Percentiles rank a stretch among this genome's conserved stretches.
phyloP scores from a whole-genome alignment of 2,888 invertebrate genomes.

The Idaea dimidiata region DNA sequence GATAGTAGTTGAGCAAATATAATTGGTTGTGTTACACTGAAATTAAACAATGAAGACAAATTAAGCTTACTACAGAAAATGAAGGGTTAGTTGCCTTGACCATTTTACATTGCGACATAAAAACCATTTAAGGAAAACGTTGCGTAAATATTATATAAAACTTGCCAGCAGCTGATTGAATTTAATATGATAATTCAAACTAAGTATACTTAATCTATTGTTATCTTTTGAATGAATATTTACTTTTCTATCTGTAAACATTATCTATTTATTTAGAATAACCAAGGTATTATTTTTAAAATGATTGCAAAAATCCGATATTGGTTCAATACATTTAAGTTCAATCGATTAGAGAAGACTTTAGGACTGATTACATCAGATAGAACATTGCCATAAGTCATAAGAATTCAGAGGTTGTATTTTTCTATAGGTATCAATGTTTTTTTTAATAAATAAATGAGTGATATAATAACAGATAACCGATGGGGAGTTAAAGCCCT shows the following conservation, averaged over 20 bases:
- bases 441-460: not conserved
- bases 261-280: not conserved
- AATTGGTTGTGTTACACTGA: conserved; percentile 76
- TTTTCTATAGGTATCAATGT: not conserved
- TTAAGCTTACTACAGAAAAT: not conserved
- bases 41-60: conserved; percentile 15
- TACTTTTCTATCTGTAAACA: not conserved
- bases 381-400: not conserved
- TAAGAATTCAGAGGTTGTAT: not conserved
- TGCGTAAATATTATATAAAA: not conserved
- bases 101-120: not conserved
- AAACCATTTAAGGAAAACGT: not conserved
- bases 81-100: not conserved
- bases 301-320: not conserved
- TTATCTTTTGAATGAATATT: not conserved
- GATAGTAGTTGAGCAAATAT: conserved; percentile 74
- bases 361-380: not conserved
- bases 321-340: not conserved
- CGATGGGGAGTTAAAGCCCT: too few species aligned
- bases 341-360: not conserved
- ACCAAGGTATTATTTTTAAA: not conserved
- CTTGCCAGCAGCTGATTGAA: not conserved
- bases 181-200: not conserved
- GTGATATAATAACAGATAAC: too few species aligned
- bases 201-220: not conserved